Percentiles rank a stretch among this genome's conserved stretches.
Conservation (phyloP, 1,140 invertebrate species). For the Apocrypta bakeri region DNA sequence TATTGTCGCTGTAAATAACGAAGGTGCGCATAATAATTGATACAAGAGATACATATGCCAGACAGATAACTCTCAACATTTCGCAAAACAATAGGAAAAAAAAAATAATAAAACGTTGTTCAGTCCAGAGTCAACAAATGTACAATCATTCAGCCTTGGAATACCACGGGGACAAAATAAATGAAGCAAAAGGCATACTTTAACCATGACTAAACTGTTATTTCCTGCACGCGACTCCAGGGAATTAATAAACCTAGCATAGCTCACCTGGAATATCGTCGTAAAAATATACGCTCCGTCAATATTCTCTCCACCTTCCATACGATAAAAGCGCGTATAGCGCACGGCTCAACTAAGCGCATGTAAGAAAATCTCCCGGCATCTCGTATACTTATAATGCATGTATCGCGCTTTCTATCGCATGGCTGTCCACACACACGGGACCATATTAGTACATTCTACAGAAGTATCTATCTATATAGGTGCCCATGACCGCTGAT, state of each 20-base stretch:
- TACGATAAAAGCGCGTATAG: background rate
- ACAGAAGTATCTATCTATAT: background rate
- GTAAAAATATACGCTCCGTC: background rate
- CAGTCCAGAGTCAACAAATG: too few relatives aligned
- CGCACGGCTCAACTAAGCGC: background rate
- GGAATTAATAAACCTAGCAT: conserved; percentile 13
- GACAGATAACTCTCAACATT: background rate
- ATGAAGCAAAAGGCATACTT: conserved; percentile 13
- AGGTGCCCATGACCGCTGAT: too few relatives aligned
- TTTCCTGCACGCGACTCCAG: background rate
- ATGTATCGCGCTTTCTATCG: conserved; percentile 9
- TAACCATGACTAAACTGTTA: conserved; percentile 20
- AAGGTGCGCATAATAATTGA: background rate
- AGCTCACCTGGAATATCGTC: background rate
- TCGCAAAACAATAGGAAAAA: background rate
- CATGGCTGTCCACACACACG: background rate
- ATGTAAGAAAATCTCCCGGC: background rate
- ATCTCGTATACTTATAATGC: background rate
- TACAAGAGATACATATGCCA: background rate
- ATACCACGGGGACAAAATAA: background rate
- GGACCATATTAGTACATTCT: conserved; percentile 13
- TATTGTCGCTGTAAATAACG: background rate
- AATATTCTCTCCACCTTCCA: background rate
- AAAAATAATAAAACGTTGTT: background rate
- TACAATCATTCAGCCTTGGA: background rate